Conservation (phyloP, 2,797 vertebrate genomes). For the Clamator glandarius region DNA sequence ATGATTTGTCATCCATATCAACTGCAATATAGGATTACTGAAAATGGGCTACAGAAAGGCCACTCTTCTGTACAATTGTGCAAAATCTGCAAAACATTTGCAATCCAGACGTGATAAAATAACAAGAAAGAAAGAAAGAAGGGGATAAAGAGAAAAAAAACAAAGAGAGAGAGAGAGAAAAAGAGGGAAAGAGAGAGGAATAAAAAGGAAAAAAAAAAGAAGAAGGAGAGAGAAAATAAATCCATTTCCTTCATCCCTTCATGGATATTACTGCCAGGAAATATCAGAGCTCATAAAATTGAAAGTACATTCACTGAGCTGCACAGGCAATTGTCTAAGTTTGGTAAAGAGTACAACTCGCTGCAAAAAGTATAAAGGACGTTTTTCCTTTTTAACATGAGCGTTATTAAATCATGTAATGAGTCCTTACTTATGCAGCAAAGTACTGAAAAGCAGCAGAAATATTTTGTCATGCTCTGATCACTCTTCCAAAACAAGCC, state of each 20-base stretch:
- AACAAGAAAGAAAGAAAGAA: conserved; percentile 32
- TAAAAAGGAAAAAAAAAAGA: conserved; percentile 1
- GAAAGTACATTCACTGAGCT: conserved; percentile 82
- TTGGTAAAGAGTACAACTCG: conserved; percentile 69
- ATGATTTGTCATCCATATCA: conserved; percentile 73
- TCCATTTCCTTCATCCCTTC: conserved; percentile 65
- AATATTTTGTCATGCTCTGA: conserved; percentile 72
- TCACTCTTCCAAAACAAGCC: conserved; percentile 60
- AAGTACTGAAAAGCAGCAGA: conserved; percentile 75
- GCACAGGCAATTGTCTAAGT: conserved; percentile 76
- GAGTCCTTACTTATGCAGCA: conserved; percentile 69
- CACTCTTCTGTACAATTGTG: conserved; percentile 83
- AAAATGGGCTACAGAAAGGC: conserved; percentile 83
- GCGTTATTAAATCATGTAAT: conserved; percentile 42
- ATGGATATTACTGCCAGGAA: conserved; percentile 67
- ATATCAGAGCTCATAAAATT: conserved; percentile 72
- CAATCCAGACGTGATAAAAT: conserved; percentile 56
- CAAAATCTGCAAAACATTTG: conserved; percentile 83
- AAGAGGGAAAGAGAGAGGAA: not conserved
- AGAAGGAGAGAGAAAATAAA: conserved; percentile 54
- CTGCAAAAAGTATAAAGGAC: conserved; percentile 58
- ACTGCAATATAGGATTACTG: conserved; percentile 74
- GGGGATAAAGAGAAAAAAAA: conserved; percentile 27
- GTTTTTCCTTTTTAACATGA: conserved; percentile 55
- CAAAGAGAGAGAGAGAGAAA: conserved; percentile 35